These are phyloP conservation scores for Drosophila nannoptera DNA, from an alignment of 1,140 invertebrate species.

Conservation along the genomic window DNA sequence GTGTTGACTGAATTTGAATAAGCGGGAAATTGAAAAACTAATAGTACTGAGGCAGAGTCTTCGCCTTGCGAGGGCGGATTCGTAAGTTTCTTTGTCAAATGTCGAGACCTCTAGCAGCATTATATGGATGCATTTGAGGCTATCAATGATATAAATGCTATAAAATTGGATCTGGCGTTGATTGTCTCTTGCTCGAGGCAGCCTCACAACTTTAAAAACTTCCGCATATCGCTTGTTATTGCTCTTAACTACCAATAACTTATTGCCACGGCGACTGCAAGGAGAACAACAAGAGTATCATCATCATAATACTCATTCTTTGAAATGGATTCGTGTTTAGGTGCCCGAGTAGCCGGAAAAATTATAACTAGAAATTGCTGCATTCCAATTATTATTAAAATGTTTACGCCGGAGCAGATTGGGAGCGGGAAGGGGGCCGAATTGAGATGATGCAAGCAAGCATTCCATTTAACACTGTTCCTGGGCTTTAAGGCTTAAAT, in stretches of 20 bases:
- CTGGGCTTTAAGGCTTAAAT: slow-evolving; percentile 22
- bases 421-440: not conserved
- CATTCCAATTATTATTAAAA: slow-evolving; percentile 69
- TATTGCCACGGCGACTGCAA: not conserved
- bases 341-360: slow-evolving; percentile 51
- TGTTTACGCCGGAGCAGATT: slow-evolving; percentile 37
- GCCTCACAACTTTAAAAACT: slow-evolving; percentile 1
- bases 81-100: too few species aligned
- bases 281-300: slow-evolving; percentile 8
- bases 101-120: too few species aligned
- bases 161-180: too few species aligned
- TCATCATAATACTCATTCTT: slow-evolving; percentile 18
- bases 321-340: slow-evolving; percentile 21
- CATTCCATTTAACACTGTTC: slow-evolving; percentile 7
- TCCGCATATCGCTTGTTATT: too few species aligned
- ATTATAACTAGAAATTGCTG: slow-evolving; percentile 66
- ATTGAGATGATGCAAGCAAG: slow-evolving; percentile 7
- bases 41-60: slow-evolving; percentile 49
- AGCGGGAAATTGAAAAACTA: slow-evolving; percentile 78
- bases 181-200: too few species aligned
- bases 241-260: too few species aligned
- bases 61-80: slow-evolving; percentile 16
- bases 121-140: too few species aligned
- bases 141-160: too few species aligned
- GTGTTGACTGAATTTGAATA: slow-evolving; percentile 56